phyloP scores from a whole-genome alignment of 37 sponge, comb jelly and placozoan species.

The Geodia barretti region DNA sequence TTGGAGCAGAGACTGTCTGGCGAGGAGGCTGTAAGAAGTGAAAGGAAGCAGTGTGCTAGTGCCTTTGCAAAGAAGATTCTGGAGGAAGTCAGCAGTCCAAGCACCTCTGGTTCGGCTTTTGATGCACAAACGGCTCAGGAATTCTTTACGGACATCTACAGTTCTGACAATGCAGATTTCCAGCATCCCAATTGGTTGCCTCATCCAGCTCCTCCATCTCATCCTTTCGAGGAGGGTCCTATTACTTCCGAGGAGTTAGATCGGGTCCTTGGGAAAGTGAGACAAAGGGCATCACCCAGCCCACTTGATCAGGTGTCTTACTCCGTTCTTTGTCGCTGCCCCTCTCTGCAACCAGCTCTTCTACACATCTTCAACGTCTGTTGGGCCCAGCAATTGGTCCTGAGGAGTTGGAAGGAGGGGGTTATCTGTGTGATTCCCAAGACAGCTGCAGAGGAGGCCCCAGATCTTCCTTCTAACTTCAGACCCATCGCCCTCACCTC shows the following conservation, averaged over 20 bases:
- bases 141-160: neutral
- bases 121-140: neutral
- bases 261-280: neutral
- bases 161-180: neutral
- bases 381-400: neutral
- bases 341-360: neutral
- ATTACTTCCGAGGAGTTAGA: neutral
- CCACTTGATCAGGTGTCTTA: slow-evolving; percentile 6
- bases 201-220: neutral
- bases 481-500: neutral
- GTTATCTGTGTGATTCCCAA: neutral
- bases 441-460: neutral
- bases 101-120: too few relatives aligned
- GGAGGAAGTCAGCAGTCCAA: too few relatives aligned
- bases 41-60: too few relatives aligned
- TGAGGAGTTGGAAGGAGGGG: neutral
- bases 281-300: neutral
- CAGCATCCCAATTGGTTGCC: neutral
- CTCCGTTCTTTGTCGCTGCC: neutral
- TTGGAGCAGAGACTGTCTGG: too few relatives aligned
- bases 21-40: too few relatives aligned
- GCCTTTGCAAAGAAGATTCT: too few relatives aligned
- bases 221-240: neutral
- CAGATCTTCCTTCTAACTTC: neutral
- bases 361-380: neutral